Evolutionary conservation across 2,888 invertebrate species (phyloP).

Genomic region (Chrysomela aeneicollis): DNA sequence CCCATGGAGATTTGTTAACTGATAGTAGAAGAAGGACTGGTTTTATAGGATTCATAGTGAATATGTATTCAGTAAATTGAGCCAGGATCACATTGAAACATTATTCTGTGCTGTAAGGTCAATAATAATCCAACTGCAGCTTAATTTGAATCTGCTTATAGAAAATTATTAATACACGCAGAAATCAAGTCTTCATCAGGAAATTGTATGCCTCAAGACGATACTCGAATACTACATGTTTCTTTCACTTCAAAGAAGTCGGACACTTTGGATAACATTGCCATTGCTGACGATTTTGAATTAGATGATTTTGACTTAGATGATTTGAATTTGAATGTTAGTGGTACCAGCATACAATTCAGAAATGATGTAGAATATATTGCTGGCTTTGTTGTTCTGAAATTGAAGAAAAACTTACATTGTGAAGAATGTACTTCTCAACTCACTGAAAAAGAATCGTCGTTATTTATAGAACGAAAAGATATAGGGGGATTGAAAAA

Average conservation of each 20-base stretch:
- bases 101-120: slow-evolving; percentile 23
- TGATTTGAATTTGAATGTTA: not conserved
- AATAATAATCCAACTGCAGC: slow-evolving; percentile 34
- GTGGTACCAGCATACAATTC: not conserved
- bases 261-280: not conserved
- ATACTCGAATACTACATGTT: slow-evolving; percentile 22
- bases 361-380: not conserved
- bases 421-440: not conserved
- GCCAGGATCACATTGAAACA: slow-evolving; percentile 29
- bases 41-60: slow-evolving; percentile 34
- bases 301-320: not conserved
- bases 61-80: slow-evolving; percentile 28
- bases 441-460: not conserved
- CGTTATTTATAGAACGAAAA: not conserved
- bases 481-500: not conserved
- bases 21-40: slow-evolving; percentile 23
- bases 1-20: not conserved
- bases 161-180: slow-evolving; percentile 22
- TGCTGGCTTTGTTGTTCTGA: not conserved
- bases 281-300: not conserved
- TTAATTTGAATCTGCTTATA: slow-evolving; percentile 28
- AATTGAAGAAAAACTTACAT: not conserved
- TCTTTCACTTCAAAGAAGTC: not conserved
- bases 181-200: slow-evolving; percentile 22
- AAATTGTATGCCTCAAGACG: slow-evolving; percentile 24